phyloP scores from a whole-genome alignment of 2,888 invertebrate genomes.

The Apotomis betuletana region DNA sequence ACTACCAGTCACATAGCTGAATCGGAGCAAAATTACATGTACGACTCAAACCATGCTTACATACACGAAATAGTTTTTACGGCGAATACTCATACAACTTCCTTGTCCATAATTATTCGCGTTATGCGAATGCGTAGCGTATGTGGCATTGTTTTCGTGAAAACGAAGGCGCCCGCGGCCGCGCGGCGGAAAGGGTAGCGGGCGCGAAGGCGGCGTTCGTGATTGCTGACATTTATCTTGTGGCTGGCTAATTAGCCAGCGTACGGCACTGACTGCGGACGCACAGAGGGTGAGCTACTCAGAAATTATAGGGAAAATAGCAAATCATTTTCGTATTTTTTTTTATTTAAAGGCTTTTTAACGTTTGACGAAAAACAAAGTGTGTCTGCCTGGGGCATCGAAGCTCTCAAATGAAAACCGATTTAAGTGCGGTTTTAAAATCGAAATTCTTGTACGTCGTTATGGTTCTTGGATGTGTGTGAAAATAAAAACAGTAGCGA shows the following conservation, averaged over 20 bases:
- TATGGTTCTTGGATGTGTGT: too few relatives aligned
- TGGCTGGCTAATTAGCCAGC: constrained; percentile 70
- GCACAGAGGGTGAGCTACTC: constrained; percentile 52
- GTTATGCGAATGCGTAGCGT: background rate
- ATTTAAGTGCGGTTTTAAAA: too few relatives aligned
- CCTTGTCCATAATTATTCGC: constrained; percentile 12
- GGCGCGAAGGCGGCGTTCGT: constrained; percentile 61
- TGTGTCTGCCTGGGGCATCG: too few relatives aligned
- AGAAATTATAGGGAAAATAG: constrained; percentile 43
- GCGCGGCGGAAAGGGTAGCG: constrained; percentile 52
- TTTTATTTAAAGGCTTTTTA: too few relatives aligned
- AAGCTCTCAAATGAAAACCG: too few relatives aligned
- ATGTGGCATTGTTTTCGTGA: constrained; percentile 28
- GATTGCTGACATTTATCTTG: constrained; percentile 79
- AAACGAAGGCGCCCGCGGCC: constrained; percentile 41
- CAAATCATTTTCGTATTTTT: background rate
- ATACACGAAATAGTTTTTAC: constrained; percentile 1
- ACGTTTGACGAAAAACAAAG: too few relatives aligned
- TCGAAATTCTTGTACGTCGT: too few relatives aligned
- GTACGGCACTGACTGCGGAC: constrained; percentile 55
- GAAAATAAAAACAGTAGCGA: too few relatives aligned
- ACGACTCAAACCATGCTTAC: background rate
- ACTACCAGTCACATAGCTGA: constrained; percentile 2
- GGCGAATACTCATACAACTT: background rate
- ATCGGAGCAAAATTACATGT: constrained; percentile 3